These are phyloP conservation scores for Schizothorax lantsangensis DNA, from an alignment of 2,797 vertebrate genomes.

Conservation along the genomic window DNA sequence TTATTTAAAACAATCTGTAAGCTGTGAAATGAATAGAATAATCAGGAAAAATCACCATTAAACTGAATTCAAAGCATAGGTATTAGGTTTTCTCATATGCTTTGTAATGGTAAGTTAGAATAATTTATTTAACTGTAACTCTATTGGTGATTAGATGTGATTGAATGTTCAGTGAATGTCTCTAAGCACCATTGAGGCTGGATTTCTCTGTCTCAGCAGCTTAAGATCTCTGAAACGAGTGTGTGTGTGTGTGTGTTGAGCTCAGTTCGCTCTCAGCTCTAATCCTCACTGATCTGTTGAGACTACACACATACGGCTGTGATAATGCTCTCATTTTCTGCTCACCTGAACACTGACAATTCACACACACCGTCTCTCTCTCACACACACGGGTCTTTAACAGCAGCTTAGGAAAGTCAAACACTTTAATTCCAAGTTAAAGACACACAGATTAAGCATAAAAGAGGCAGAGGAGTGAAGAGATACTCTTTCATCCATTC, in stretches of 20 bases:
- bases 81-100: not conserved
- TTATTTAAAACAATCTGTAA: not conserved
- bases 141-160: not conserved
- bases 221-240: slow-evolving; percentile 26
- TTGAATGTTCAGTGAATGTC: not conserved
- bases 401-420: slow-evolving; percentile 77
- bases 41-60: not conserved
- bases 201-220: slow-evolving; percentile 6
- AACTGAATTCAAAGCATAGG: not conserved
- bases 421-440: slow-evolving; percentile 77
- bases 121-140: slow-evolving; percentile 1
- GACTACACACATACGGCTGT: slow-evolving; percentile 76
- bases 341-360: slow-evolving; percentile 78
- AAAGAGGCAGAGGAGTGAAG: slow-evolving; percentile 71
- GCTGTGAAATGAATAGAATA: not conserved
- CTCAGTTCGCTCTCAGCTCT: slow-evolving; percentile 54
- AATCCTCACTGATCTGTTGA: slow-evolving; percentile 79
- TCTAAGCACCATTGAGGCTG: not conserved
- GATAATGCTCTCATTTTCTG: slow-evolving; percentile 82
- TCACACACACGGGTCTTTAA: slow-evolving; percentile 65
- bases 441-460: slow-evolving; percentile 75
- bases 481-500: slow-evolving; percentile 78
- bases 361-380: slow-evolving; percentile 66
- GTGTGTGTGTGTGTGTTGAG: slow-evolving; percentile 22
- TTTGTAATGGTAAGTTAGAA: not conserved